Evolutionary conservation across 2,113 vertebrate species (phyloP).

Genomic region (Sphyrna mokarran): DNA sequence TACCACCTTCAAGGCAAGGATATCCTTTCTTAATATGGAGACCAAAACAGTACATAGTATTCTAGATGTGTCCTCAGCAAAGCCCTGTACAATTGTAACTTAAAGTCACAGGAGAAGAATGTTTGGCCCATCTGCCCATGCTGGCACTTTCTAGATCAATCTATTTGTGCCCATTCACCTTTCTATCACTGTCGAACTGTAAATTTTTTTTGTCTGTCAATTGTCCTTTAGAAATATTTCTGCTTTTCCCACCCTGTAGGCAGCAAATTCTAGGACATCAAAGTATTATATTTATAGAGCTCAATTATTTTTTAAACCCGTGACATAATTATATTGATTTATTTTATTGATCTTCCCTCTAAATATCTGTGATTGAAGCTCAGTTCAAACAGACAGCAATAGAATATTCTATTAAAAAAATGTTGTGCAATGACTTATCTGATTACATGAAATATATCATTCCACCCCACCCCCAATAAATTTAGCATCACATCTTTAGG

Average conservation of each 20-base stretch:
- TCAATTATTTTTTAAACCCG: background rate
- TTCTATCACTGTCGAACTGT: too few species aligned
- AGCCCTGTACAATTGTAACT: too few species aligned
- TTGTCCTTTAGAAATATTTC: background rate
- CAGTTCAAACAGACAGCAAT: background rate
- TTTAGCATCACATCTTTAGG: background rate
- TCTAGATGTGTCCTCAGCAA: too few species aligned
- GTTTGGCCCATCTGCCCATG: too few species aligned
- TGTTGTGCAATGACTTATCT: background rate
- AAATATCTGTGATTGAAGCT: background rate
- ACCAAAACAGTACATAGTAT: too few species aligned
- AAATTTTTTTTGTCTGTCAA: too few species aligned
- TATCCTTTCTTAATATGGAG: too few species aligned
- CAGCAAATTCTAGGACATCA: background rate
- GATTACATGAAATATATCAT: background rate
- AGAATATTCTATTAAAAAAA: background rate
- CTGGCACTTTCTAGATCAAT: too few species aligned
- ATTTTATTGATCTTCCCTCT: background rate
- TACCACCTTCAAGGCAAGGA: too few species aligned
- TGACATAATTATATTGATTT: background rate
- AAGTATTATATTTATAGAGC: background rate
- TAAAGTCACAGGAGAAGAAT: too few species aligned
- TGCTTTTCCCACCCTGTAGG: background rate
- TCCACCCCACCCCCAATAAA: background rate
- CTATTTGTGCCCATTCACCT: too few species aligned